Percentiles rank a stretch among this genome's conserved stretches.
These are phyloP conservation scores for Poecilia velifera DNA, from an alignment of 2,797 vertebrate species.

Conservation along the genomic window DNA sequence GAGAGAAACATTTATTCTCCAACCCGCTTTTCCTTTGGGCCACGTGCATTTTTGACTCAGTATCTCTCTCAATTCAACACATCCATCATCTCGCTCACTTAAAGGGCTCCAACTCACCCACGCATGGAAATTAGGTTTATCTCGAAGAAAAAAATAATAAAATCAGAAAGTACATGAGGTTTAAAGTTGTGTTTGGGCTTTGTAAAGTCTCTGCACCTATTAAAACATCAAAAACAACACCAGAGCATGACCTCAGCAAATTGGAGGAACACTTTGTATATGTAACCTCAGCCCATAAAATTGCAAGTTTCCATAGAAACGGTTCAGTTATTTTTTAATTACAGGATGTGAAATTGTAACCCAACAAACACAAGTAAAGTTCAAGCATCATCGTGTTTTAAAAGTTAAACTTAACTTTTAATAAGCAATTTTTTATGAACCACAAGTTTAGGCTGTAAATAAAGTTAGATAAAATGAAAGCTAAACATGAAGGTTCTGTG, in stretches of 20 bases:
- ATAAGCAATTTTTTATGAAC: slow-evolving; percentile 8
- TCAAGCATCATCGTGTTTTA: slow-evolving; percentile 4
- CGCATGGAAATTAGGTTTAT: slow-evolving; percentile 44
- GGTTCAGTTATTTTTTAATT: slow-evolving; percentile 57
- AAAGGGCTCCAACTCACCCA: slow-evolving; percentile 44
- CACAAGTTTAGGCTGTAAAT: slow-evolving; percentile 2
- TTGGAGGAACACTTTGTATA: slow-evolving; percentile 16
- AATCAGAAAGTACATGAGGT: slow-evolving; percentile 11
- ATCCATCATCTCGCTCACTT: slow-evolving; percentile 52
- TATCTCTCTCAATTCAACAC: slow-evolving; percentile 47
- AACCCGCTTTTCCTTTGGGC: slow-evolving; percentile 47
- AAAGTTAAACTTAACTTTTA: slow-evolving; percentile 30
- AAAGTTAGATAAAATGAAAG: not conserved
- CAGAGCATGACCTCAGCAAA: slow-evolving; percentile 22
- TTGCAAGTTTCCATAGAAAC: slow-evolving; percentile 68
- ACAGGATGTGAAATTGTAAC: slow-evolving; percentile 27
- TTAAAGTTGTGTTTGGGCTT: slow-evolving; percentile 31
- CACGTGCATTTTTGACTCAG: slow-evolving; percentile 43
- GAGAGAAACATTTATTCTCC: slow-evolving; percentile 58
- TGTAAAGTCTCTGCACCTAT: slow-evolving; percentile 28
- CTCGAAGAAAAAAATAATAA: slow-evolving; percentile 8
- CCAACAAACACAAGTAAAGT: slow-evolving; percentile 8
- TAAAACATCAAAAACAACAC: slow-evolving; percentile 51
- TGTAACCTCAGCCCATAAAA: slow-evolving; percentile 35
- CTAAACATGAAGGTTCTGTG: not conserved